Base-by-base conservation (phyloP, 2,888 invertebrate species). In the Cheiracanthium punctorium region DNA sequence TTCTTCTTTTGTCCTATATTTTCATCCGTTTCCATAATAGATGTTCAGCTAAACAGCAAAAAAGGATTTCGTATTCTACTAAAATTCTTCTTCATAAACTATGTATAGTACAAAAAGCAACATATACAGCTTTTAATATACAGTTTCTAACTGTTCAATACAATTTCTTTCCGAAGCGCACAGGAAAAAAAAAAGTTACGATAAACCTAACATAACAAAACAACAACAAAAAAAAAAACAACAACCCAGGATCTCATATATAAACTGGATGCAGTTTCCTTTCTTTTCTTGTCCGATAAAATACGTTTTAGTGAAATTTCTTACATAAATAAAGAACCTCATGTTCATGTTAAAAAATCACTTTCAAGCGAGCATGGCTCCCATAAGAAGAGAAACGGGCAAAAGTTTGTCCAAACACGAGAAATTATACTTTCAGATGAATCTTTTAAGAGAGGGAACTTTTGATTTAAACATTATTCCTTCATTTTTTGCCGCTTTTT, bases 381-480 rank as follows among this genome's bases (percentile, higher is more conserved):
- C 24, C 24, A 58, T 24, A 58, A 24, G 58, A 12, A 24, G 24
- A 24, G 24, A 58, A 58, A 24, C 20, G 24, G 58, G 58, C 58
- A 77, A 80, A 82, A 79, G 74, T 85, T 74, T 69, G 69, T 69
- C 58, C 69, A 58, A 80, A 79, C 84, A 85, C 84, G 84, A 43
- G 43, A 85, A 79, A 85, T 85, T 85, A 85, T 85, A 85, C 84
- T 85, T 85, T 85, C 30, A 85, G 84, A 85, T 85, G 79, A 84
- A 79, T 48, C 71, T 84, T 28, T 79, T 43, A 82, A 79, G 77
- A 84, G 43, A 75, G 79, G 43, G 73, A 77, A 79, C 79, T 85
- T 85, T 85, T 85, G 84, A 85, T 79, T 85, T 85, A 85, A 85
- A 85, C 84, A 85, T 85, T 85, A 85, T 85, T 85, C 74, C 67